Base-by-base conservation (phyloP, 2,113 vertebrate species). In the Craseonycteris thonglongyai region DNA sequence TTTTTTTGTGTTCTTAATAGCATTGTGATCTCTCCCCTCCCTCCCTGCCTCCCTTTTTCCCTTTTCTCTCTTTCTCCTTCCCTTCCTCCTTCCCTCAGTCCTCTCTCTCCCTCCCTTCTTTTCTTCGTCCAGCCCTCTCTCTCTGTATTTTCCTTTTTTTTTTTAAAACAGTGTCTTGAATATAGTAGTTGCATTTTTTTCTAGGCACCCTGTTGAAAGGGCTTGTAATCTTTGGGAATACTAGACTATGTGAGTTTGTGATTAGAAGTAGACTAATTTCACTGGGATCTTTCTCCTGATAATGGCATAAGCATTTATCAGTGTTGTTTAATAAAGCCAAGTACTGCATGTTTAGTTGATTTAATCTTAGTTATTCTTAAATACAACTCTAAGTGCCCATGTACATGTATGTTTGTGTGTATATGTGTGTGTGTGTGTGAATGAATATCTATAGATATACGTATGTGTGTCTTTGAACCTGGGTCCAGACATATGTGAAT, bases 301-400 rank as follows among this genome's bases (percentile, higher is more conserved):
- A 21, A 79, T 6, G 91, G 8, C 7, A 33, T 56, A 51, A 80
- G 1, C n/a, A 74, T 93, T 76, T 94, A 21, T 35, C 35, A n/a
- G 2, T 76, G 24, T 63, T 63, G 11, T 66, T 92, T 74, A 69
- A 26, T 61, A 38, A 95, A 87, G 9, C 61, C 10, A 83, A 68
- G 33, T 22, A 69, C 22, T 76, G 6, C 91, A 14, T 88, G 33
- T 90, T 74, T 87, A 92, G 47, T 63, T 85, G 1, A 79, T 83
- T 30, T 83, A 91, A 94, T 85, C 35, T 61, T 63, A 56, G 38
- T 51, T 85, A 75, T 81, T 95, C 22, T 92, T 92, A 81, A 86
- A 18, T 47, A 47, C 74, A 82, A 76, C 35, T 89, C 66, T 58
- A 19, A 40, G 14, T 72, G 3, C 61, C 4, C 87, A 6, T 78